Conservation (phyloP, 2,888 invertebrate species). For the Eulithis prunata region DNA sequence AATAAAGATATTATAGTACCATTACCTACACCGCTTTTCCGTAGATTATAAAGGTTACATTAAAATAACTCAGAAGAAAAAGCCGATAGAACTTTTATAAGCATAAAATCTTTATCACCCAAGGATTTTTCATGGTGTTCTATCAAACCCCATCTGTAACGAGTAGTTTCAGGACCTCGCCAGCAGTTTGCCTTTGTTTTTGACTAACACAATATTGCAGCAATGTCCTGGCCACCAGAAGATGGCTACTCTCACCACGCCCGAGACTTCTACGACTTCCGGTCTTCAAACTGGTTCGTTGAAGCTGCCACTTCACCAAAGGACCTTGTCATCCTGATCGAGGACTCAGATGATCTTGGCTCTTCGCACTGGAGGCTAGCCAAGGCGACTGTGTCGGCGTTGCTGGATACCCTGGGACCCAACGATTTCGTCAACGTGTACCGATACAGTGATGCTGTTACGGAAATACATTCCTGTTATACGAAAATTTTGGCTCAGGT, state of each 20-base stretch:
- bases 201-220: constrained; percentile 59
- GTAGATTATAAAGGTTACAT: too few relatives aligned
- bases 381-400: constrained; percentile 93
- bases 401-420: constrained; percentile 97
- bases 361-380: constrained; percentile 94
- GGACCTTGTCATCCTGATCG: constrained; percentile 97
- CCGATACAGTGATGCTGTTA: constrained; percentile 92
- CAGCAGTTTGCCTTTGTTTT: too few relatives aligned
- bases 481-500: constrained; percentile 95
- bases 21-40: too few relatives aligned
- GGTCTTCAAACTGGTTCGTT: constrained; percentile 97
- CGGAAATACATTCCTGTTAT: constrained; percentile 95
- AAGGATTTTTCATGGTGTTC: neutral
- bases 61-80: neutral
- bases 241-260: constrained; percentile 91
- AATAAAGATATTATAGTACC: too few relatives aligned
- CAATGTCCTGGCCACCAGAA: constrained; percentile 93
- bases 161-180: too few relatives aligned
- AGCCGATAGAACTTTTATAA: neutral
- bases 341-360: constrained; percentile 95
- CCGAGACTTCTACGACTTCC: constrained; percentile 95
- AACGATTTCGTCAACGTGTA: constrained; percentile 99
- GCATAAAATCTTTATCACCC: neutral
- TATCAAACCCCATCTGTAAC: neutral
- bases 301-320: constrained; percentile 98